phyloP scores from a whole-genome alignment of 2,113 vertebrate species.

The Butastur rufipennis region DNA sequence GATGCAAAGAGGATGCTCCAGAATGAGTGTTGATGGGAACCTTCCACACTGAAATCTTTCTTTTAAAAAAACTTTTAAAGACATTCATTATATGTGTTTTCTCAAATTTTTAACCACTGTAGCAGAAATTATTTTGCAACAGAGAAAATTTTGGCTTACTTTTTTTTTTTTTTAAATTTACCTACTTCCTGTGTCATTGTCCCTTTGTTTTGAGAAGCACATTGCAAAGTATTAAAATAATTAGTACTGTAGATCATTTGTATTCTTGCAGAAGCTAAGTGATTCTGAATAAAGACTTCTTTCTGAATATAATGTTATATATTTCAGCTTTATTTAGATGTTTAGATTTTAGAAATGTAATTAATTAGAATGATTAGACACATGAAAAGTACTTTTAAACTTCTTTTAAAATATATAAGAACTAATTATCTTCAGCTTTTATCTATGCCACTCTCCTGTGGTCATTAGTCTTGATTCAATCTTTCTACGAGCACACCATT shows the following conservation, averaged over 20 bases:
- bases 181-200: neutral
- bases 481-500: neutral
- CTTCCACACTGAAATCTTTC: neutral
- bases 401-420: neutral
- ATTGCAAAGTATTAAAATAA: neutral
- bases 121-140: neutral
- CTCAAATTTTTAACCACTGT: neutral
- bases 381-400: neutral
- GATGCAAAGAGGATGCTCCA: neutral
- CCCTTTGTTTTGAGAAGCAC: neutral
- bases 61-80: neutral
- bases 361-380: neutral
- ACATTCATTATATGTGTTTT: neutral
- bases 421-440: neutral
- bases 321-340: neutral
- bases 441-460: neutral
- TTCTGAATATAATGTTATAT: neutral
- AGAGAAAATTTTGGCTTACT: neutral
- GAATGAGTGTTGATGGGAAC: neutral
- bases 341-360: neutral
- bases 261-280: neutral
- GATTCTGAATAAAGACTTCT: neutral
- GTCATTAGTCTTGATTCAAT: neutral
- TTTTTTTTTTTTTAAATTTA: neutral
- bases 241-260: fast-evolving